These are phyloP conservation scores for Parnassius orleans DNA, from an alignment of 2,888 invertebrate genomes.

Conservation along the genomic window DNA sequence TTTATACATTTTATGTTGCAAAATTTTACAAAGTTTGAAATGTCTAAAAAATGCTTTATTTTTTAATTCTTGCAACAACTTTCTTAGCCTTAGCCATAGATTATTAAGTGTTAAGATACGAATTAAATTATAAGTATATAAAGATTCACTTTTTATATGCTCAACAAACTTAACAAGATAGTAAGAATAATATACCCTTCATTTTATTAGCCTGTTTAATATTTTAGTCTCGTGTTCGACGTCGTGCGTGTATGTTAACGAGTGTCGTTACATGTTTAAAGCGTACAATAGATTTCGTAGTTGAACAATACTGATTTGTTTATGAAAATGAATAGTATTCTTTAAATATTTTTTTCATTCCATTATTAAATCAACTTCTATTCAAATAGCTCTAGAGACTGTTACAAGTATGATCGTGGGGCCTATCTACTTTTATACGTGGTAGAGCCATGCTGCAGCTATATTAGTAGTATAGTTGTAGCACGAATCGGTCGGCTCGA, in stretches of 20 bases:
- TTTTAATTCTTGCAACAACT: too few species aligned
- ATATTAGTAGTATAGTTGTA: too few species aligned
- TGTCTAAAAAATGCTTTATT: too few species aligned
- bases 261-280: slow-evolving; percentile 30
- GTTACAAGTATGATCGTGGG: too few species aligned
- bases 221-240: slow-evolving; percentile 38
- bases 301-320: not conserved
- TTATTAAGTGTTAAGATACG: slow-evolving; percentile 11
- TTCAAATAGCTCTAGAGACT: too few species aligned
- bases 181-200: slow-evolving; percentile 37
- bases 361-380: too few species aligned
- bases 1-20: too few species aligned
- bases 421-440: too few species aligned
- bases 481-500: too few species aligned
- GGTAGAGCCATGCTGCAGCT: too few species aligned
- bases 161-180: slow-evolving; percentile 22
- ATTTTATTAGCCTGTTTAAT: slow-evolving; percentile 42
- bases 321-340: not conserved
- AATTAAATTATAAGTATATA: slow-evolving; percentile 6
- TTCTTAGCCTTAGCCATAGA: not conserved
- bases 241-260: slow-evolving; percentile 44
- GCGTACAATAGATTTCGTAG: slow-evolving; percentile 10
- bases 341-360: too few species aligned
- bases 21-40: too few species aligned
- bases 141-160: slow-evolving; percentile 25